Evolutionary conservation across 2,888 invertebrate genomes (phyloP), one percentile per base, ranked within the genome.

Genomic region (Plebejus melissa): DNA sequence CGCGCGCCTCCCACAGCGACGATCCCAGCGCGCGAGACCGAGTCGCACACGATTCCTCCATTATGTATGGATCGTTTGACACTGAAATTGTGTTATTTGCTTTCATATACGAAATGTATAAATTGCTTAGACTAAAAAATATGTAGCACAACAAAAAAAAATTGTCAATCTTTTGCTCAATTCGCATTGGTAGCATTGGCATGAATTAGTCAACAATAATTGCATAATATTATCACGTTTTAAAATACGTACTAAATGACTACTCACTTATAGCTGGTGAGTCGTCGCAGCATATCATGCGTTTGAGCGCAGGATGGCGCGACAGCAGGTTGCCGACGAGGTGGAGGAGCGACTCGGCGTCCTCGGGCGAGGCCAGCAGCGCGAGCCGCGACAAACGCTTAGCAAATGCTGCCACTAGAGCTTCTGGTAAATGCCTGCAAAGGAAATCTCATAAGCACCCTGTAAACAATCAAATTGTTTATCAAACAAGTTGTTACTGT

Each of bases 1-100:
- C 95, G 81, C 96, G 94, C 77, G 98, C 94, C 94, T 99, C 99
- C 99, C 99, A 99, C 76, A 99, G 94, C 74, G 97, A 98, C 84
- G 98, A 98, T 78, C 97, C 95, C 5, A 98, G 91, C 0, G 99
- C 99, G 80, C 96, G 95, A 9, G 97, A 96, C 82, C 96, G 95
- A 1, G 94, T 87, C 0, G 98, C 97, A 86, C 97, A 96, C 5
- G 95, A 88, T 91, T 98, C 98, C 77, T 96, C 96, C 94, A 96
- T 96, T 79, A 97, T 94, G 90, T 96, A 99, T 0, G 99, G 98
- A 93, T 99, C 99, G 70, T 90, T 89, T 38, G 89, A 92, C 85
- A 94, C 94, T 94, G 83, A 0, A 65, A 54, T 16, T 41, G 9
- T n/a, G 6, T 36, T 7, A n/a, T 41, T 41, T 46, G 46, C 6